Evolutionary conservation across 2,113 vertebrate species (phyloP).

Genomic region (Furnarius figulus): DNA sequence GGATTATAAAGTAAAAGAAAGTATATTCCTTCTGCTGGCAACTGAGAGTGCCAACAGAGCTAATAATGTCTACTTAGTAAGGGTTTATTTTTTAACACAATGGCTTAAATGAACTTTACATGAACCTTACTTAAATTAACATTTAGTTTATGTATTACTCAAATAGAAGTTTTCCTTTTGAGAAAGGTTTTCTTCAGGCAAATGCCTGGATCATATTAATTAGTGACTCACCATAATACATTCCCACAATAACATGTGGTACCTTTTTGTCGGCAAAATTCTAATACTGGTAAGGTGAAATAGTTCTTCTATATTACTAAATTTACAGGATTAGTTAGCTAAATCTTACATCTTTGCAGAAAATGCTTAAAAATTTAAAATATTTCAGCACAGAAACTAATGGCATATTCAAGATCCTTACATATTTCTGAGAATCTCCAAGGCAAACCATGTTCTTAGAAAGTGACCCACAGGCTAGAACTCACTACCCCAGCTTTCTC

Average conservation of each 20-base stretch:
- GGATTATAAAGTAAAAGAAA: constrained; percentile 67
- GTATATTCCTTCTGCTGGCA: constrained; percentile 7
- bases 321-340: constrained; percentile 8
- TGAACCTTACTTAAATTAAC: neutral
- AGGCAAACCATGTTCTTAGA: neutral
- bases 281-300: neutral
- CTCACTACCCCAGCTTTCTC: neutral
- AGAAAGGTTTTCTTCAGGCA: constrained; percentile 39
- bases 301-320: neutral
- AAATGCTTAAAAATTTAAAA: constrained; percentile 15
- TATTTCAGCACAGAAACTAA: neutral
- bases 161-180: constrained; percentile 48
- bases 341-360: neutral
- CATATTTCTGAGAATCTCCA: constrained; percentile 17
- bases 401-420: neutral
- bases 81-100: neutral
- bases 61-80: constrained; percentile 48
- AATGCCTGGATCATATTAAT: constrained; percentile 13
- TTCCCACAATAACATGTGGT: neutral
- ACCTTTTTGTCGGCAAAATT: constrained; percentile 36
- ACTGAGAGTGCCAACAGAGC: constrained; percentile 17
- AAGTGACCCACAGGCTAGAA: neutral
- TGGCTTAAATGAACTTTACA: constrained; percentile 13
- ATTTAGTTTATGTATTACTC: constrained; percentile 18
- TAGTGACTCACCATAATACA: neutral